Evolutionary conservation across 2,888 invertebrate species (phyloP).

Genomic region (Spisula solida): DNA sequence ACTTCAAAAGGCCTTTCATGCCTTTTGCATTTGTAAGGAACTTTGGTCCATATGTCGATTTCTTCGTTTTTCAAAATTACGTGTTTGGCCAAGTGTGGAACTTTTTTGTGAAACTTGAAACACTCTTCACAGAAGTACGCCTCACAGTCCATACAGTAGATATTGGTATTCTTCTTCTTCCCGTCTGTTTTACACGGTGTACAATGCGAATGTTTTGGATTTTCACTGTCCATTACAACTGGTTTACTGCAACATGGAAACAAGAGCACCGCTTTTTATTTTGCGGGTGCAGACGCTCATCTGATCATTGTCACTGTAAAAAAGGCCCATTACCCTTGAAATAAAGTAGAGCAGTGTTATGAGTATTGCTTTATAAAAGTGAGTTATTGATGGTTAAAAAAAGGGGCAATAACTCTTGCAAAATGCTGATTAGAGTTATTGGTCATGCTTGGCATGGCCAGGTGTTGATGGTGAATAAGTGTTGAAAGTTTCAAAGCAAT

Average conservation of each 20-base stretch:
- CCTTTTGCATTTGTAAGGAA: conserved; percentile 7
- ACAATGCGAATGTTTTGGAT: background rate
- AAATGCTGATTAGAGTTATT: too few relatives aligned
- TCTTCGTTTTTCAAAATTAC: conserved; percentile 1
- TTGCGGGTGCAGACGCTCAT: too few relatives aligned
- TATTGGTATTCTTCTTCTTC: background rate
- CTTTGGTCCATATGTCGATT: background rate
- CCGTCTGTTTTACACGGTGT: conserved; percentile 8
- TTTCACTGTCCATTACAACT: background rate
- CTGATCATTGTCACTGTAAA: too few relatives aligned
- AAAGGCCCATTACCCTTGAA: too few relatives aligned
- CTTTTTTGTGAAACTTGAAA: conserved; percentile 20
- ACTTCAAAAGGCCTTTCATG: background rate
- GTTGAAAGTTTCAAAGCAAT: too few relatives aligned
- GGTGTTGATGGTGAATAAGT: too few relatives aligned
- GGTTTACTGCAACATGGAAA: background rate
- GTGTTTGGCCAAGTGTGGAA: conserved; percentile 22
- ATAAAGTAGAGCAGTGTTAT: too few relatives aligned
- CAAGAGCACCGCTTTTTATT: too few relatives aligned
- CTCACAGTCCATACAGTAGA: conserved; percentile 27
- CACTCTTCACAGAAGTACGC: conserved; percentile 22
- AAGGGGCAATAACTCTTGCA: too few relatives aligned
- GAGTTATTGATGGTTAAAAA: too few relatives aligned
- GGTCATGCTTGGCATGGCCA: too few relatives aligned
- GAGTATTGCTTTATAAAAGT: too few relatives aligned